Percentiles rank a stretch among this genome's conserved stretches.
Conservation (phyloP, 2,797 vertebrate species). For the Botia almorhae region DNA sequence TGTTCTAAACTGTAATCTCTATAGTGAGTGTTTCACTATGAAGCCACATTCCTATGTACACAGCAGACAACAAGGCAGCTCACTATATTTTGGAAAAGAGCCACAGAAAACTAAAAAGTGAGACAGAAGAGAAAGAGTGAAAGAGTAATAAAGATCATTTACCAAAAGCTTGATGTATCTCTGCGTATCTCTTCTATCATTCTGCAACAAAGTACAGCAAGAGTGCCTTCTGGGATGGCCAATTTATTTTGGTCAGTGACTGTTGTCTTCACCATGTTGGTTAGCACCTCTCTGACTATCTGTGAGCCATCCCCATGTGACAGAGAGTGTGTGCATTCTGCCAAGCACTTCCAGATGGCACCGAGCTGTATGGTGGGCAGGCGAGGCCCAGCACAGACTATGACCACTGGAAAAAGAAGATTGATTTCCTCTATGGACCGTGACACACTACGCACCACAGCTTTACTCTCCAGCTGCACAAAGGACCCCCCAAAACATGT, state of each 20-base stretch:
- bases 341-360: conserved; percentile 78
- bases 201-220: conserved; percentile 54
- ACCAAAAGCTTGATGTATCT: not conserved
- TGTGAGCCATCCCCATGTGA: conserved; percentile 32
- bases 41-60: not conserved
- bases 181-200: conserved; percentile 51
- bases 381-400: conserved; percentile 53
- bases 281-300: not conserved
- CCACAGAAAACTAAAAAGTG: not conserved
- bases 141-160: not conserved
- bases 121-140: conserved; percentile 43
- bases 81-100: not conserved
- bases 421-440: conserved; percentile 81
- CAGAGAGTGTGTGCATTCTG: conserved; percentile 64
- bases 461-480: conserved; percentile 71
- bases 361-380: conserved; percentile 62
- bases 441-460: conserved; percentile 75
- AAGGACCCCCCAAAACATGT: conserved; percentile 69
- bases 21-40: too few relatives aligned
- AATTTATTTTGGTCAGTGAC: conserved; percentile 77
- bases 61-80: not conserved
- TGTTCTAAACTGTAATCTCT: too few relatives aligned
- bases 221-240: conserved; percentile 68
- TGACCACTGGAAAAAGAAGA: conserved; percentile 72
- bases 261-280: conserved; percentile 60